Evolutionary conservation across 2,888 invertebrate genomes (phyloP).

Genomic region (Athetis lepigone): DNA sequence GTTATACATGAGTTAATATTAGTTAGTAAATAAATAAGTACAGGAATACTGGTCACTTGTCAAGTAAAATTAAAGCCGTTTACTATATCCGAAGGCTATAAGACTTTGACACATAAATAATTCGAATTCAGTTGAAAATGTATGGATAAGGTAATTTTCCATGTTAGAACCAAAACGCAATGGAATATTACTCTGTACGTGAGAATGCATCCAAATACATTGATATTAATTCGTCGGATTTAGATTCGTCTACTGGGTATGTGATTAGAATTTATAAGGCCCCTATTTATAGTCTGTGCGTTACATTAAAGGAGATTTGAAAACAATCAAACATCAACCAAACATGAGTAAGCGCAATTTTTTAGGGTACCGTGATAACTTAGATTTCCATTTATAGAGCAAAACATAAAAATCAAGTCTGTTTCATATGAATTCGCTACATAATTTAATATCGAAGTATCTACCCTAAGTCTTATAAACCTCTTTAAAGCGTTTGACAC

Average conservation of each 20-base stretch:
- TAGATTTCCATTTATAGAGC: no score
- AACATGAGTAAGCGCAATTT: slow-evolving; percentile 29
- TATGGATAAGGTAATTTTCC: slow-evolving; percentile 28
- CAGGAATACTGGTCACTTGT: slow-evolving; percentile 21
- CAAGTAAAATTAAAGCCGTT: slow-evolving; percentile 1
- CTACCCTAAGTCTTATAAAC: neutral
- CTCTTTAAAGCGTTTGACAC: neutral
- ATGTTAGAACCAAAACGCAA: slow-evolving; percentile 19
- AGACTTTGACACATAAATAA: neutral
- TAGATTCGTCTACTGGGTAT: slow-evolving; percentile 19
- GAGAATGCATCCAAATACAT: slow-evolving; percentile 50
- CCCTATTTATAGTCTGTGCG: slow-evolving; percentile 56
- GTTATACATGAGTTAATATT: slow-evolving; percentile 10
- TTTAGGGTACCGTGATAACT: slow-evolving; percentile 37
- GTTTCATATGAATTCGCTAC: no score
- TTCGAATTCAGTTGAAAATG: neutral
- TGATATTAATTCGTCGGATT: slow-evolving; percentile 15
- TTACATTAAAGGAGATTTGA: slow-evolving; percentile 47
- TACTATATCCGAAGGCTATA: neutral
- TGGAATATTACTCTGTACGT: slow-evolving; percentile 33
- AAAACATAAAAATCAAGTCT: no score
- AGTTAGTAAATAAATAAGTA: slow-evolving; percentile 10
- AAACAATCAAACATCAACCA: slow-evolving; percentile 50
- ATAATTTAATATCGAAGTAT: no score
- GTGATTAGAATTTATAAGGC: slow-evolving; percentile 56